Conservation (phyloP, 2,113 vertebrate genomes). For the Sterna hirundo region DNA sequence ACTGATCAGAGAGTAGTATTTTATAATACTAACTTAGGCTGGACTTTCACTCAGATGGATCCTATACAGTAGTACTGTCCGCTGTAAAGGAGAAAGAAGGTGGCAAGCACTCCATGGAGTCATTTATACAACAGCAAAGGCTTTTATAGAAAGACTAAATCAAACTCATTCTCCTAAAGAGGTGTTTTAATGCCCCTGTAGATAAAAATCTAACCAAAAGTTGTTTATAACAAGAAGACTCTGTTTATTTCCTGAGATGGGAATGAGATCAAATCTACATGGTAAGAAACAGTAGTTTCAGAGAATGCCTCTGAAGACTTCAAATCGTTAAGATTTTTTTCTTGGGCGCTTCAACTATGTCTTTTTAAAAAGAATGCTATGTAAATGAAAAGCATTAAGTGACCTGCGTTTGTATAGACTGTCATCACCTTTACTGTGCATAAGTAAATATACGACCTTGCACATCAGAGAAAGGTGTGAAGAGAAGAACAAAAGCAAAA, state of each 20-base stretch:
- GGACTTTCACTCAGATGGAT: background rate
- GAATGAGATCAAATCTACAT: background rate
- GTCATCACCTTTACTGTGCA: background rate
- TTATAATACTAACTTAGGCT: background rate
- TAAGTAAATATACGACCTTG: background rate
- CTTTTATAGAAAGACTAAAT: background rate
- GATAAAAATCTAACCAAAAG: background rate
- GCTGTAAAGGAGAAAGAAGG: background rate
- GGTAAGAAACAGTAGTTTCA: background rate
- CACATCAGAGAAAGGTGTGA: background rate
- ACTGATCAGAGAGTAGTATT: background rate
- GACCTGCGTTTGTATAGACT: background rate
- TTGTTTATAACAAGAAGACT: background rate
- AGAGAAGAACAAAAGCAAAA: background rate
- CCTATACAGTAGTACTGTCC: background rate
- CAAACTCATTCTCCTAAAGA: background rate
- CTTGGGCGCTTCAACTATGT: background rate
- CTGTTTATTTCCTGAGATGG: background rate
- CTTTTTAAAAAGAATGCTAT: background rate
- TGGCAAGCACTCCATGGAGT: background rate
- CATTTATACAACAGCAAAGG: background rate
- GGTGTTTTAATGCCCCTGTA: background rate
- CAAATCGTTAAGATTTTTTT: background rate
- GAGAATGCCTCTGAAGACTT: background rate
- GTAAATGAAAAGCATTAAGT: background rate